These are phyloP conservation scores for Eurystomus glaucurus DNA, from an alignment of 2,797 vertebrate species.

Conservation along the genomic window DNA sequence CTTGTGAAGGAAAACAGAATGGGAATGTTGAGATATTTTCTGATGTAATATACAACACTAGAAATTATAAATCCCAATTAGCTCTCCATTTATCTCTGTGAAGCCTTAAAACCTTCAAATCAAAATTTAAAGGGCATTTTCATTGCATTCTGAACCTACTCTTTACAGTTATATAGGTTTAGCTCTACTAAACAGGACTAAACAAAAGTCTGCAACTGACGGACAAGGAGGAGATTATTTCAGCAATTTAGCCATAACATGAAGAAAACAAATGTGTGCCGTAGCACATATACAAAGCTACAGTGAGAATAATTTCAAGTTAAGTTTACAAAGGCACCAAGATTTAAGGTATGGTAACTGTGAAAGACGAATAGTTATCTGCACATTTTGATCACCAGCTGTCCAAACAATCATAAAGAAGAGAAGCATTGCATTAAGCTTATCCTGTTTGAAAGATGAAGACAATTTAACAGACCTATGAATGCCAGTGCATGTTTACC, in stretches of 20 bases:
- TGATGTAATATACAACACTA: neutral
- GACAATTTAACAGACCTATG: neutral
- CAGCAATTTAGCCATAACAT: neutral
- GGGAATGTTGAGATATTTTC: neutral
- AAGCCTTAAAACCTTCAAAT: neutral
- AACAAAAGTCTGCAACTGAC: neutral
- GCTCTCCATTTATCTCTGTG: neutral
- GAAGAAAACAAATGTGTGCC: neutral
- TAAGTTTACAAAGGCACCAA: neutral
- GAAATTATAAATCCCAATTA: neutral
- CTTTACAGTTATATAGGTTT: neutral
- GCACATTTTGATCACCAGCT: neutral
- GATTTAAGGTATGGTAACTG: neutral
- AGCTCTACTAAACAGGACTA: neutral
- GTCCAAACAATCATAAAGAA: neutral
- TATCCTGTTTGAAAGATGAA: neutral
- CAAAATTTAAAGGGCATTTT: neutral
- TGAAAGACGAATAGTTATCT: neutral
- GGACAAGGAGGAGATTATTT: neutral
- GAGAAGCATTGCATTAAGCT: neutral
- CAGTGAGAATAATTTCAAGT: neutral
- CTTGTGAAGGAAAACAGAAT: neutral
- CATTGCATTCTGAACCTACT: neutral
- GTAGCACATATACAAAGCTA: accelerated
- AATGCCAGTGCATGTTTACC: neutral